A percentile compares a stretch with the other conserved stretches of the same genome.
phyloP scores from a whole-genome alignment of 2,888 invertebrate genomes.

The Chironomus riparius region DNA sequence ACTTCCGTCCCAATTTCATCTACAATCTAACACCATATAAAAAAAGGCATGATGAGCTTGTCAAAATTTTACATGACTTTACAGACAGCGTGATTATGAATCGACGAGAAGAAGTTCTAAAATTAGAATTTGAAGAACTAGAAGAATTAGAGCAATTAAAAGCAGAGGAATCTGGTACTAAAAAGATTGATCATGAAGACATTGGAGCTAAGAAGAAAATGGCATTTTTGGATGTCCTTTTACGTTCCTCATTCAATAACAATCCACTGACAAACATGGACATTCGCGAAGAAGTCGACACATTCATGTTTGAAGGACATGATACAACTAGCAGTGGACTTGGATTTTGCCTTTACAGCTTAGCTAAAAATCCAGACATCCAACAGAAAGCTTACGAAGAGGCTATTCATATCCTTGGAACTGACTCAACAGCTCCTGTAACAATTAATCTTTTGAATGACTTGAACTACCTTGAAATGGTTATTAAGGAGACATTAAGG shows the following conservation, averaged over 20 bases:
- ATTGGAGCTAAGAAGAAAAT: slow-evolving; percentile 51
- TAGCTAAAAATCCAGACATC: slow-evolving; percentile 43
- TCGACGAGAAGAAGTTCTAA: slow-evolving; percentile 39
- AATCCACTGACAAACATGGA: slow-evolving; percentile 49
- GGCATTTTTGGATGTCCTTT: slow-evolving; percentile 58
- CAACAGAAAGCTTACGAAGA: slow-evolving; percentile 45
- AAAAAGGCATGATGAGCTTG: slow-evolving; percentile 44
- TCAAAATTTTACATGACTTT: slow-evolving; percentile 46
- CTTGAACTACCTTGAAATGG: slow-evolving; percentile 40
- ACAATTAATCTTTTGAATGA: slow-evolving; percentile 35
- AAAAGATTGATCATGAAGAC: slow-evolving; percentile 16
- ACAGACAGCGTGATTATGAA: slow-evolving; percentile 49
- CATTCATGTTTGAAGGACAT: slow-evolving; percentile 61
- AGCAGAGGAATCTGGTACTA: slow-evolving; percentile 10
- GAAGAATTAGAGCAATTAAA: too few species aligned
- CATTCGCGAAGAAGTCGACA: slow-evolving; percentile 61
- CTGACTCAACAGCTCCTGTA: slow-evolving; percentile 34
- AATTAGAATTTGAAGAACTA: too few species aligned
- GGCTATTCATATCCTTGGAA: slow-evolving; percentile 39
- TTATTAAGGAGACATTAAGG: slow-evolving; percentile 38
- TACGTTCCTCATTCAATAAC: slow-evolving; percentile 53
- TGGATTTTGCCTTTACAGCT: slow-evolving; percentile 44
- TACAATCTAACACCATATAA: slow-evolving; percentile 49
- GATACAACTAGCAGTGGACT: slow-evolving; percentile 47
- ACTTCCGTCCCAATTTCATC: slow-evolving; percentile 37